These are phyloP conservation scores for Poeciliopsis turneri DNA, from an alignment of 2,797 vertebrate genomes.

Conservation along the genomic window DNA sequence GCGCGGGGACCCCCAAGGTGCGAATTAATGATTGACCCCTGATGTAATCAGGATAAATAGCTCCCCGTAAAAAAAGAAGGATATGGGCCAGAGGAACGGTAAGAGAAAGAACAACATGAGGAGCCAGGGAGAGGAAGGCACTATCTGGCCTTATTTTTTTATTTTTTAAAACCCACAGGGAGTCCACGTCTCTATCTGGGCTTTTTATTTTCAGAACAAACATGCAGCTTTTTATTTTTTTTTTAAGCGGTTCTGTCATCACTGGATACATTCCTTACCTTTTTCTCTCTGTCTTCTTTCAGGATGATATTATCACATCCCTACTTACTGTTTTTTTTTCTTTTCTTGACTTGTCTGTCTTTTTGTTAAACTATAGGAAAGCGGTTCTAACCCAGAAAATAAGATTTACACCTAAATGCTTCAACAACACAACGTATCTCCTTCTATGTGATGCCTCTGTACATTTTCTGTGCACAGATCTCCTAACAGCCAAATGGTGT, in stretches of 20 bases:
- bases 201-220: too few species aligned
- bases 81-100: constrained; percentile 67
- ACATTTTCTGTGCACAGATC: constrained; percentile 50
- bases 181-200: constrained; percentile 68
- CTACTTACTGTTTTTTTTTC: constrained; percentile 35
- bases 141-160: constrained; percentile 72
- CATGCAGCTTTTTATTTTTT: constrained; percentile 57
- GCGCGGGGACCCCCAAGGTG: constrained; percentile 84
- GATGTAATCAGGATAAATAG: constrained; percentile 87
- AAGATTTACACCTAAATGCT: background rate
- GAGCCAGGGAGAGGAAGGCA: constrained; percentile 68
- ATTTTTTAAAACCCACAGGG: constrained; percentile 64
- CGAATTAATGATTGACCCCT: constrained; percentile 88
- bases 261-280: constrained; percentile 52
- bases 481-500: constrained; percentile 72
- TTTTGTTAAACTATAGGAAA: background rate
- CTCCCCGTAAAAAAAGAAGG: constrained; percentile 80
- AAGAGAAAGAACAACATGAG: constrained; percentile 74
- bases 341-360: constrained; percentile 37
- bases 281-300: constrained; percentile 44
- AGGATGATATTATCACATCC: constrained; percentile 49
- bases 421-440: background rate
- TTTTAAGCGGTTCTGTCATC: constrained; percentile 66
- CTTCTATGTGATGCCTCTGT: constrained; percentile 14
- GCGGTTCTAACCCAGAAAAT: background rate